A percentile compares a stretch with the other conserved stretches of the same genome.
Evolutionary conservation across 2,888 invertebrate species (phyloP).

Genomic region (Ochlodes sylvanus): DNA sequence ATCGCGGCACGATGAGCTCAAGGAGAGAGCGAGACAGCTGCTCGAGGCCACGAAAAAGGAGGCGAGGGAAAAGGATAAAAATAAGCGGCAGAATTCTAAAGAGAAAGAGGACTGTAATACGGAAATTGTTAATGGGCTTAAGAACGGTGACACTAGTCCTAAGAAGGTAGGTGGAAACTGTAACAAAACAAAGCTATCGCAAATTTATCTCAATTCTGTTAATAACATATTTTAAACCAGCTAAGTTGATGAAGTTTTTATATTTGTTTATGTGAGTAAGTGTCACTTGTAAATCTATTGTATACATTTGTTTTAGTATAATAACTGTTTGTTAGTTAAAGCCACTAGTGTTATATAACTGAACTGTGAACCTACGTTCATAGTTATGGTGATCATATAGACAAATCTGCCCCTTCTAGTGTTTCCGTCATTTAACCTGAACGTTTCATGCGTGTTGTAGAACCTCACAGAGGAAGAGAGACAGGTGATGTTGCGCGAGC

Average conservation of each 20-base stretch:
- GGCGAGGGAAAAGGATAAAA: slow-evolving; percentile 79
- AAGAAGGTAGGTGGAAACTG: slow-evolving; percentile 64
- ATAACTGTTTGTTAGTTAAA: no score
- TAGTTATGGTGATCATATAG: no score
- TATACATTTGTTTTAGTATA: no score
- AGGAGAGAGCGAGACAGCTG: slow-evolving; percentile 92
- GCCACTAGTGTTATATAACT: no score
- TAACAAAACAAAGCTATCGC: not conserved
- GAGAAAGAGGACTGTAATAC: slow-evolving; percentile 88
- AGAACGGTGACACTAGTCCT: slow-evolving; percentile 67
- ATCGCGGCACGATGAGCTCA: slow-evolving; percentile 93
- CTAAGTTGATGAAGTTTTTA: no score
- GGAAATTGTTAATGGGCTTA: slow-evolving; percentile 77
- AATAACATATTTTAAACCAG: not conserved
- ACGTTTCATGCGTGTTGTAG: slow-evolving; percentile 46
- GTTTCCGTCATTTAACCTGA: no score
- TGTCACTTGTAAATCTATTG: no score
- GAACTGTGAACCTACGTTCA: no score
- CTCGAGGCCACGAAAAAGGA: slow-evolving; percentile 92
- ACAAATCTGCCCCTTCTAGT: no score
- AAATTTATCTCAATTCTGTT: not conserved
- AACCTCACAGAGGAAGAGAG: slow-evolving; percentile 92
- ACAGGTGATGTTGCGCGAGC: slow-evolving; percentile 93
- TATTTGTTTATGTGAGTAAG: not conserved
- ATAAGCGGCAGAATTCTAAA: slow-evolving; percentile 62